phyloP scores from a whole-genome alignment of 1,140 invertebrate species.

The Apis laboriosa region DNA sequence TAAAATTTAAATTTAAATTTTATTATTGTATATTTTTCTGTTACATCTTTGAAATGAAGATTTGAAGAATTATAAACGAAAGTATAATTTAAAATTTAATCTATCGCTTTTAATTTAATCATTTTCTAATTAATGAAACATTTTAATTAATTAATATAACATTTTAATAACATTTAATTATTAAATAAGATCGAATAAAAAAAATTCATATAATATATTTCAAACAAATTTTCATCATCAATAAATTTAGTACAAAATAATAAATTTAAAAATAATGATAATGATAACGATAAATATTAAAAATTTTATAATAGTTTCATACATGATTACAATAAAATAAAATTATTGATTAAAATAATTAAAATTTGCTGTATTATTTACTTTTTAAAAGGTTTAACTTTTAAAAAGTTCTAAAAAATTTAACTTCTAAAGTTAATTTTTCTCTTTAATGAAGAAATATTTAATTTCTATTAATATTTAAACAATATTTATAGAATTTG shows the following conservation, averaged over 20 bases:
- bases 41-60: background rate
- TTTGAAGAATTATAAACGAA: background rate
- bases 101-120: background rate
- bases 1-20: no score
- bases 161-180: background rate
- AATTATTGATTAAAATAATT: no score
- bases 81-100: background rate
- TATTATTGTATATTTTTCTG: background rate
- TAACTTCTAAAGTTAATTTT: no score
- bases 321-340: no score
- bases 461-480: background rate
- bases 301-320: no score
- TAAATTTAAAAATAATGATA: background rate
- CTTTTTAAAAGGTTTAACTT: background rate
- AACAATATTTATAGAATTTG: background rate
- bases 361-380: background rate
- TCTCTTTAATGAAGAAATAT: background rate
- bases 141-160: background rate
- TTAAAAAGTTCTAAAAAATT: background rate
- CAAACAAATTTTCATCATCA: background rate
- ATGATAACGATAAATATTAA: no score
- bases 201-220: background rate
- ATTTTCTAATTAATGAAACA: background rate
- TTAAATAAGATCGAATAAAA: background rate
- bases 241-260: no score